Conservation (phyloP, 1,140 invertebrate species). For the Eupristina koningsbergeri region DNA sequence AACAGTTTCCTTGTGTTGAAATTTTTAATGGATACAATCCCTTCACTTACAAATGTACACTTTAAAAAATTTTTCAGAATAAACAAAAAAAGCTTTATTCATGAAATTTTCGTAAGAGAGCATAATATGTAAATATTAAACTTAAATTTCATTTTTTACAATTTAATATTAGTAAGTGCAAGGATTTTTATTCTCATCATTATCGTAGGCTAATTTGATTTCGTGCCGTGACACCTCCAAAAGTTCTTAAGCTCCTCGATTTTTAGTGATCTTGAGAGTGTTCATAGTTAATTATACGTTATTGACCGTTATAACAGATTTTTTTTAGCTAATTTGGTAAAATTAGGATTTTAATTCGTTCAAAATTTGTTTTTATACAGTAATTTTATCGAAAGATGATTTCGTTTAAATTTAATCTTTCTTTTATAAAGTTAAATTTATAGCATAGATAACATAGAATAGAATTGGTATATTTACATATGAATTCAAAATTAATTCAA, state of each 20-base stretch:
- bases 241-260: constrained; percentile 30
- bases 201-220: constrained; percentile 29
- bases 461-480: background rate
- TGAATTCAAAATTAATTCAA: background rate
- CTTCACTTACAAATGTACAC: no score
- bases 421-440: background rate
- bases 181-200: background rate
- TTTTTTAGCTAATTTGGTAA: background rate
- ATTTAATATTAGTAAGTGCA: constrained; percentile 3
- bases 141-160: no score
- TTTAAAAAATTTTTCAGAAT: no score
- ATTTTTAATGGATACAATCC: no score
- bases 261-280: constrained; percentile 13
- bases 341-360: background rate
- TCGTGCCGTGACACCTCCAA: constrained; percentile 1
- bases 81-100: no score
- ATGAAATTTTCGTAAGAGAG: no score
- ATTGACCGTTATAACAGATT: background rate
- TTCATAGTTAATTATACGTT: constrained; percentile 17
- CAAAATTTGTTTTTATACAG: no score
- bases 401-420: no score
- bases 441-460: background rate
- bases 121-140: no score
- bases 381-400: no score
- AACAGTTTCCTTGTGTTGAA: no score